phyloP scores from a whole-genome alignment of 1,140 invertebrate genomes.

The Bombus pascuorum region DNA sequence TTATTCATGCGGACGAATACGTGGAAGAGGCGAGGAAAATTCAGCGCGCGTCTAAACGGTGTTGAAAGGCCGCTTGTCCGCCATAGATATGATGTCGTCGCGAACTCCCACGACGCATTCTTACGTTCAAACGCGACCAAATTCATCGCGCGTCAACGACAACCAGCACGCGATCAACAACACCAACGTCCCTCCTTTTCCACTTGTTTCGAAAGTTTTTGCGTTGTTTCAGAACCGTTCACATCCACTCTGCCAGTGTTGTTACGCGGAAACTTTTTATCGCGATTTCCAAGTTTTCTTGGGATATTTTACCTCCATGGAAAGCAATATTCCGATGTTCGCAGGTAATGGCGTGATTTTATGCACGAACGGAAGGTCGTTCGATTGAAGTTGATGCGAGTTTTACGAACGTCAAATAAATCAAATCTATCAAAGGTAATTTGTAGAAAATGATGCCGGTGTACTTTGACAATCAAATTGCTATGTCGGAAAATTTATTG shows the following conservation, averaged over 20 bases:
- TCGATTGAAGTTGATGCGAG: not conserved
- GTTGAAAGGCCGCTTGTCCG: slow-evolving; percentile 34
- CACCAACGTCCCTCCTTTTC: no score
- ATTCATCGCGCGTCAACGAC: not conserved
- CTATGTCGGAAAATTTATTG: no score
- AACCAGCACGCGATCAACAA: slow-evolving; percentile 7
- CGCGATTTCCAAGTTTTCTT: not conserved
- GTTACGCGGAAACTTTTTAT: slow-evolving; percentile 38
- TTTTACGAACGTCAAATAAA: not conserved
- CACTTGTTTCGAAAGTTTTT: not conserved
- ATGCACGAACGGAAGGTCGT: not conserved
- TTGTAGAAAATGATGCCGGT: not conserved
- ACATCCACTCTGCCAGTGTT: no score
- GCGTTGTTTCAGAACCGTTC: not conserved
- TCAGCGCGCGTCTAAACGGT: slow-evolving; percentile 30
- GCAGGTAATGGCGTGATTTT: not conserved
- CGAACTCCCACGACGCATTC: slow-evolving; percentile 32
- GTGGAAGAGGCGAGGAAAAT: slow-evolving; percentile 34
- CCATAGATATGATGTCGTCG: slow-evolving; percentile 1
- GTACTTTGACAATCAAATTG: no score
- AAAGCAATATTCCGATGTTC: not conserved
- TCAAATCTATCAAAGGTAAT: not conserved
- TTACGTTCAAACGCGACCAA: not conserved
- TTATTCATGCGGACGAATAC: slow-evolving; percentile 39
- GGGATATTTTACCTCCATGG: not conserved